Evolutionary conservation across 2,888 invertebrate genomes (phyloP), one percentile per base, ranked within the genome.

Genomic region (Digitonthophagus gazella): DNA sequence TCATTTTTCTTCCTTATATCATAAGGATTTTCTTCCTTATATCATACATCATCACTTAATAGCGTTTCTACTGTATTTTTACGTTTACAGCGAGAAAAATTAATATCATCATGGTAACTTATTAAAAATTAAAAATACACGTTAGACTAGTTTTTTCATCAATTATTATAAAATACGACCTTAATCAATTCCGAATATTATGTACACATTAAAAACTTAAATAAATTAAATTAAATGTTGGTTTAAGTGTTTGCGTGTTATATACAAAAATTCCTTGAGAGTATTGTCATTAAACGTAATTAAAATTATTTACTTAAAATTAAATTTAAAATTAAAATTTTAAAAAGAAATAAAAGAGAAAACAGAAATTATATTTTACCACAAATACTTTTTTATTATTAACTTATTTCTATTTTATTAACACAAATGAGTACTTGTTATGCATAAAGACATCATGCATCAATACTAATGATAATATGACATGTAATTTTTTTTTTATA

Each of bases 81-180:
- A 44, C 11, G 6, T 44, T 44, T 44, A 44, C 28, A 44, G 28
- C 28, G n/a, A n/a, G n/a, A 63, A 55, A 44, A 44, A 67, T 20
- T 54, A 67, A 67, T 67, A 67, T 67, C 67, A 67, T 28, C 66
- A 20, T 69, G 69, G 69, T 69, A 69, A 69, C 69, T 69, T 67
- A 20, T 58, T 69, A 66, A 58, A 69, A 61, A 69, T 66, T 64
- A 69, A 67, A 58, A 69, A 66, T 69, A 58, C 61, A 69, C 64
- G 28, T 44, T 44, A 74, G 74, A 74, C 74, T 74, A 74, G 74
- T 74, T 74, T 74, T 72, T 44, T 44, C 28, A 44, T 44, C 28
- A 44, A 44, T 44, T 44, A 44, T 44, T 44, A 44, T 44, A 44
- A 44, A 44, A 44, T 44, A 44, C 28, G 28, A 8, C 28, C 28